phyloP scores from a whole-genome alignment of 2,888 invertebrate species.

The Lycia hirtaria region DNA sequence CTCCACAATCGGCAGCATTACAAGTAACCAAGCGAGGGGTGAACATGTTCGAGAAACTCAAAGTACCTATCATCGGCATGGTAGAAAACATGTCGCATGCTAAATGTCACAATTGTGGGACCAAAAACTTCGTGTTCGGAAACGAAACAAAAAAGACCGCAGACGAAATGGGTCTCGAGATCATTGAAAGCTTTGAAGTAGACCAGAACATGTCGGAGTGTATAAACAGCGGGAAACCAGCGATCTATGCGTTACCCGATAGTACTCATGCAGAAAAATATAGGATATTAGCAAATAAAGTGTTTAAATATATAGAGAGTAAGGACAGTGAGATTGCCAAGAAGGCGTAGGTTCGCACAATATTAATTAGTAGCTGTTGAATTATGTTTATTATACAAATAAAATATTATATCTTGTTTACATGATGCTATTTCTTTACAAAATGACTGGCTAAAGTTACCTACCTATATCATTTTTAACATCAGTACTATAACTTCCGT shows the following conservation, averaged over 20 bases:
- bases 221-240: slow-evolving; percentile 90
- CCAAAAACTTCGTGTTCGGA: slow-evolving; percentile 90
- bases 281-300: slow-evolving; percentile 73
- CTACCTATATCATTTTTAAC: too few species aligned
- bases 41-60: slow-evolving; percentile 94
- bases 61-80: slow-evolving; percentile 93
- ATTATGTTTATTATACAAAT: slow-evolving; percentile 62
- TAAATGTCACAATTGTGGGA: slow-evolving; percentile 91
- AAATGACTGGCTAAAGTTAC: too few species aligned
- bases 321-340: slow-evolving; percentile 64
- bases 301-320: slow-evolving; percentile 74
- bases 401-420: slow-evolving; percentile 37
- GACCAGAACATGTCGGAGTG: slow-evolving; percentile 88
- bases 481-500: too few species aligned
- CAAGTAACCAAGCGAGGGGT: slow-evolving; percentile 94
- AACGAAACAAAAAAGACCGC: slow-evolving; percentile 87
- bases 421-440: background rate
- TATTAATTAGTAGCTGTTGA: slow-evolving; percentile 52
- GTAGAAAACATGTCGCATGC: slow-evolving; percentile 96
- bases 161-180: slow-evolving; percentile 86
- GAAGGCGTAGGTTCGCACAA: slow-evolving; percentile 55
- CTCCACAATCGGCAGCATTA: slow-evolving; percentile 95
- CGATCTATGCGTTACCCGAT: slow-evolving; percentile 88
- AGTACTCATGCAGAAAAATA: slow-evolving; percentile 81
- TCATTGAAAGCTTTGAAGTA: slow-evolving; percentile 91